Evolutionary conservation across 2,888 invertebrate species (phyloP).

Genomic region (Erebia palarica): DNA sequence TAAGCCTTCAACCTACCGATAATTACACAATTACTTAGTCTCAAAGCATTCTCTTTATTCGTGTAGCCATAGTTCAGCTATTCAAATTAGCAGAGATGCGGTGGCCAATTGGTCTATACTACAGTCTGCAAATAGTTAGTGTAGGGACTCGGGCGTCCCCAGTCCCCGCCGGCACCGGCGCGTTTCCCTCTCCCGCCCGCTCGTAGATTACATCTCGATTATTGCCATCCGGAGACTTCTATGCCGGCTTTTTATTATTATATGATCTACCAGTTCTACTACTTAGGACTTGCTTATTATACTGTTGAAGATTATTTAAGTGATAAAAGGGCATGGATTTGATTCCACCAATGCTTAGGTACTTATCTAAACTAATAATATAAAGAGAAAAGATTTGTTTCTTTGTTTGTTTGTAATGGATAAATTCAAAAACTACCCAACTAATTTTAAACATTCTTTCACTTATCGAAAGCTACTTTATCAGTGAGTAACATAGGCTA

Average conservation of each 20-base stretch:
- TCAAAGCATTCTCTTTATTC: background rate
- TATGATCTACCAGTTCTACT: background rate
- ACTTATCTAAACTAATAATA: no score
- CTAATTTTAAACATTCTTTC: no score
- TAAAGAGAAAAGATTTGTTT: no score
- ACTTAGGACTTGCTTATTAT: no score
- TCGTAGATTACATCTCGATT: slow-evolving; percentile 4
- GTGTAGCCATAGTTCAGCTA: background rate
- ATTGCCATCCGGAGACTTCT: slow-evolving; percentile 10
- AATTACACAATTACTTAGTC: background rate
- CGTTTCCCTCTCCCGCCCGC: background rate
- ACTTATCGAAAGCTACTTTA: no score
- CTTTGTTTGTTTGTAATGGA: no score
- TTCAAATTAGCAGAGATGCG: slow-evolving; percentile 4
- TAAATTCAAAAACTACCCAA: no score
- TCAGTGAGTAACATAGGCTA: no score
- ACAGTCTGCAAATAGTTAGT: slow-evolving; percentile 5
- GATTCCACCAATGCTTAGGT: no score
- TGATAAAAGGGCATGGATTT: no score
- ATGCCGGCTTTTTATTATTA: no score
- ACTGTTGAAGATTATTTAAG: no score
- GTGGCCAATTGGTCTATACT: slow-evolving; percentile 4
- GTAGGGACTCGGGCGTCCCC: background rate
- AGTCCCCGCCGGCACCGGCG: background rate
- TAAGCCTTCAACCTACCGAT: background rate